Base-by-base conservation (phyloP, 2,888 invertebrate genomes). In the Rhabditoides inermis region DNA sequence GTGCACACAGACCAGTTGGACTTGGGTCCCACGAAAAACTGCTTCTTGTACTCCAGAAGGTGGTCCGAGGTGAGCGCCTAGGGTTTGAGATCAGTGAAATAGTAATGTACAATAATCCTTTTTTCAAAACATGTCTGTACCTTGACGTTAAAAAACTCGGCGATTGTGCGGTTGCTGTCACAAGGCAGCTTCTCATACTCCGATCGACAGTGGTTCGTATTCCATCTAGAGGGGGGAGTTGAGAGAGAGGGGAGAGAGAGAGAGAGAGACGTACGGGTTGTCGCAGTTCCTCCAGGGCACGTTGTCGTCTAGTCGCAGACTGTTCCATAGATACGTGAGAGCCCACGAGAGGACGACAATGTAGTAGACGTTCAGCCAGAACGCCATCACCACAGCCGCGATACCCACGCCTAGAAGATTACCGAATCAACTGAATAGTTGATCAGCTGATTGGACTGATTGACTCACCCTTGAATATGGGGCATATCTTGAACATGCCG, bases 301-400 rank as follows among this genome's bases (percentile, higher is more conserved):
- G 55, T 72, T 65, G 25, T 56, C 58, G 46, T 68, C 68, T 5
- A 61, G 12, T 23, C 72, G 59, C 27, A 76, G 53, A 20, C 73
- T 73, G 35, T 68, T 56, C 49, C 90, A 88, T 81, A 95, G 88
- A 78, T 98, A 98, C 81, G 90, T 94, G 67, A 92, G 86, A 0
- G 92, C 94, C 95, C 95, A 98, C 1, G 92, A 89, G 57, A 98
- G 83, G 63, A 98, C 90, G 18, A 98, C 92, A 71, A 98, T 95
- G 82, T 98, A 98, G 81, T 94, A 98, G 50, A 91, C 87, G 78
- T 98, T 95, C 85, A 95, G 88, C 95, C 95, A 98, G 77, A 91
- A 92, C 0, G 95, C 92, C 90, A 94, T 94, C 4, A 98, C 90
- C 0, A 91, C 91, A 0, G 95, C 91, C 2, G 94, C 94, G 77